Evolutionary conservation across 35 echinoderm and acorn worm genomes (phyloP), one percentile per base, ranked within the genome.

Genomic region (Acanthaster planci): DNA sequence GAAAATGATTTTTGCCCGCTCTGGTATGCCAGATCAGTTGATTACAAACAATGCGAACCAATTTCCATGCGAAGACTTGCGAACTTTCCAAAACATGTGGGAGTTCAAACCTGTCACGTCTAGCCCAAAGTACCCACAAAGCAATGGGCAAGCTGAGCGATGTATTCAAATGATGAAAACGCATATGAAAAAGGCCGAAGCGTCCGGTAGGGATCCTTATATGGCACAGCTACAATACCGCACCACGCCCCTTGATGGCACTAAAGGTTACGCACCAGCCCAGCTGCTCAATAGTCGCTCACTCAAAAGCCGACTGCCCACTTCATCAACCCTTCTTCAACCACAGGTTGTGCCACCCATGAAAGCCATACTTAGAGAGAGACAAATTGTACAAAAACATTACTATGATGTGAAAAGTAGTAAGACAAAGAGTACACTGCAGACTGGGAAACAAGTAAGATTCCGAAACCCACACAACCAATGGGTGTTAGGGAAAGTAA

Each of bases 1-100:
- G 10, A 93, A 89, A 79, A 38, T 23, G 27, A 86, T 84, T 29
- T 89, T 89, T 51, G 76, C 55, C 52, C 40, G 86, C 16, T 60
- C 88, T 81, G 92, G 92, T 8, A 85, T 89, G 0, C 91, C 91
- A 79, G 91, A 93, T 72, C 39, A 89, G 17, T 79, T 67, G 29
- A 84, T 89, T 22, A 37, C 37, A 21, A 77, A 87, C 27, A 87
- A 87, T 80, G 86, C 72, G 37, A 75, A 35, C 22, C 86, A 36
- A 8, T 59, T 80, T 18, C 18, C 76, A 1, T 80, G 40, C 4
- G 56, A 4, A 38, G 76, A 78, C 7, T 87, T 79, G 39, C 18
- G 37, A 35, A 27, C 38, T 1, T 87, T 87, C 5, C 23, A 7
- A 40, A 38, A 32, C 32, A 12, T 31, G 39, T 77, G 26, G 40